Base-by-base conservation (phyloP, 2,888 invertebrate genomes). In the Plebejus argus region DNA sequence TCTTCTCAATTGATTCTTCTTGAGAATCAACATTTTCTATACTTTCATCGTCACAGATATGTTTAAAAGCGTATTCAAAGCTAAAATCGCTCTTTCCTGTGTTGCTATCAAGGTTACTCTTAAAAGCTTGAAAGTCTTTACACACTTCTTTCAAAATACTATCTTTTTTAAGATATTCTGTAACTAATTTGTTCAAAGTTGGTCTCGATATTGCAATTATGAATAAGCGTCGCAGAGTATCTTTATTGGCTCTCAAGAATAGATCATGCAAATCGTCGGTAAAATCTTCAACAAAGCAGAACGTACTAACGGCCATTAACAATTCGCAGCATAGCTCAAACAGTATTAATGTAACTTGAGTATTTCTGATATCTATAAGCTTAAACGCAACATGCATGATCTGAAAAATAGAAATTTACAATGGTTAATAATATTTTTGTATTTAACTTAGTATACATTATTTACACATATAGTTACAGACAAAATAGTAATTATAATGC, bases 11-110 rank as follows among this genome's bases (percentile, higher is more conserved):
- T 8, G 45, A 6, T 45, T 39, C 78, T n/a, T 86, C 88, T 77
- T 86, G 87, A 28, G 86, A 87, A 80, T 89, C 89, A 66, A 91
- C 79, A 20, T 85, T 83, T 66, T 92, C 89, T 15, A 91, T 84
- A 79, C 91, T 89, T 80, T 83, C n/a, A 78, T 45, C 80, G 33
- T 58, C 61, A 75, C 78, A 76, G 12, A 78, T 81, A 76, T 83
- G 81, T 70, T 56, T 58, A 80, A 83, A 89, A 39, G 79, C 79
- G 72, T 75, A 7, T 49, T 53, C 20, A 74, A 28, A 5, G 2
- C 66, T 28, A 7, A 66, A 66, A 28, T 66, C 66, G 5, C 28
- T 66, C 28, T 15, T 66, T 15, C 28, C 28, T 66, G 15, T 18
- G 7, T 3, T 23, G 7, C 18, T 74, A 49, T 23, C 28, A 1